A percentile compares a stretch with the other conserved stretches of the same genome.
phyloP scores from a whole-genome alignment of 2,113 vertebrate species.

The Sorex araneus region DNA sequence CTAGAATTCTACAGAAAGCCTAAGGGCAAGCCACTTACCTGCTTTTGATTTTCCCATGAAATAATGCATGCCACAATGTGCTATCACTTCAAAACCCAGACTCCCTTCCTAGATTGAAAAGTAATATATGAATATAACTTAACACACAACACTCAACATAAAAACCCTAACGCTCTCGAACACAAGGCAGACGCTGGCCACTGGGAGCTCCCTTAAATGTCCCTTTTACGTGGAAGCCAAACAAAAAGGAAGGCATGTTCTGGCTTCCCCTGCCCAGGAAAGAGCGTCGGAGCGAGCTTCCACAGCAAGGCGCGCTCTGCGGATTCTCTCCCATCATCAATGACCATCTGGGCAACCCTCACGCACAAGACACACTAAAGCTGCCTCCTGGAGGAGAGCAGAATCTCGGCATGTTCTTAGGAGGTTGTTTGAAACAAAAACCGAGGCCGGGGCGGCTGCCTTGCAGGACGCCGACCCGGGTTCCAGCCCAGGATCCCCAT shows the following conservation, averaged over 20 bases:
- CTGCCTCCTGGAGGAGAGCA: slow-evolving; percentile 34
- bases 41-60: slow-evolving; percentile 93
- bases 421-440: background rate
- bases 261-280: background rate
- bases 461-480: no score
- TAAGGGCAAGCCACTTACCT: slow-evolving; percentile 89
- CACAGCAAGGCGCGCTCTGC: background rate
- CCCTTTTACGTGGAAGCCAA: slow-evolving; percentile 59
- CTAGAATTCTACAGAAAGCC: slow-evolving; percentile 58
- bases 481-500: no score
- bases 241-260: background rate
- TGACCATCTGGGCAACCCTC: background rate
- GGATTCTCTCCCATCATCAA: background rate
- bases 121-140: slow-evolving; percentile 76
- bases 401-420: background rate
- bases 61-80: slow-evolving; percentile 94
- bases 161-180: slow-evolving; percentile 71
- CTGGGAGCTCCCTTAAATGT: slow-evolving; percentile 9
- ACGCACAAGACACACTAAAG: background rate
- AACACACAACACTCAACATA: slow-evolving; percentile 75
- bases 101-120: slow-evolving; percentile 90
- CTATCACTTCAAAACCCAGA: slow-evolving; percentile 91
- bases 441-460: background rate
- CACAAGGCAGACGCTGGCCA: slow-evolving; percentile 11
- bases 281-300: background rate